phyloP scores from a whole-genome alignment of 2,888 invertebrate genomes.

The Amaurobius ferox region DNA sequence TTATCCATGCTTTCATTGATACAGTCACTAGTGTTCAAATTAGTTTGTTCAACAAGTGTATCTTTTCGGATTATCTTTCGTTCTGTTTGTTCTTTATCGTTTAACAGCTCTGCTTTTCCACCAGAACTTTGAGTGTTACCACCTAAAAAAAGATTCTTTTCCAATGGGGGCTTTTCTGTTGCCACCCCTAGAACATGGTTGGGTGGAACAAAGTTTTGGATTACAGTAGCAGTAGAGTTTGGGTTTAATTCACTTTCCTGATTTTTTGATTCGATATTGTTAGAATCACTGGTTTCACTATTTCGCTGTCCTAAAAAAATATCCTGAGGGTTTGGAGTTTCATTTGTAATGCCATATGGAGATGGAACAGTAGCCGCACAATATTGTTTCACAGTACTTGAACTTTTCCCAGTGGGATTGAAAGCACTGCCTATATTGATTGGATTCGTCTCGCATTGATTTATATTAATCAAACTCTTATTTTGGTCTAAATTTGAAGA shows the following conservation, averaged over 20 bases:
- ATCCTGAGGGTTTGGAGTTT: constrained; percentile 35
- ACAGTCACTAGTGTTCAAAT: neutral
- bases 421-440: constrained; percentile 37
- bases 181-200: neutral
- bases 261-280: neutral
- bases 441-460: constrained; percentile 29
- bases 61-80: too few relatives aligned
- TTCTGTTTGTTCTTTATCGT: neutral
- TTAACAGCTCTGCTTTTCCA: neutral
- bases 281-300: constrained; percentile 49
- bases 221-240: neutral
- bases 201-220: neutral
- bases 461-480: constrained; percentile 23
- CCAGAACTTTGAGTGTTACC: neutral
- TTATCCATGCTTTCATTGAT: neutral
- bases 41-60: too few relatives aligned
- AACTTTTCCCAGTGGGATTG: constrained; percentile 26
- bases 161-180: neutral
- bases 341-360: constrained; percentile 33
- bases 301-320: constrained; percentile 69
- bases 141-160: constrained; percentile 7
- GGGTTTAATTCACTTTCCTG: neutral
- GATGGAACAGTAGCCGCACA: constrained; percentile 2
- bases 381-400: constrained; percentile 13
- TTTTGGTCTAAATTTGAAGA: constrained; percentile 50